Conservation (phyloP, 2,888 invertebrate species). For the Blastobasis lacticolella region DNA sequence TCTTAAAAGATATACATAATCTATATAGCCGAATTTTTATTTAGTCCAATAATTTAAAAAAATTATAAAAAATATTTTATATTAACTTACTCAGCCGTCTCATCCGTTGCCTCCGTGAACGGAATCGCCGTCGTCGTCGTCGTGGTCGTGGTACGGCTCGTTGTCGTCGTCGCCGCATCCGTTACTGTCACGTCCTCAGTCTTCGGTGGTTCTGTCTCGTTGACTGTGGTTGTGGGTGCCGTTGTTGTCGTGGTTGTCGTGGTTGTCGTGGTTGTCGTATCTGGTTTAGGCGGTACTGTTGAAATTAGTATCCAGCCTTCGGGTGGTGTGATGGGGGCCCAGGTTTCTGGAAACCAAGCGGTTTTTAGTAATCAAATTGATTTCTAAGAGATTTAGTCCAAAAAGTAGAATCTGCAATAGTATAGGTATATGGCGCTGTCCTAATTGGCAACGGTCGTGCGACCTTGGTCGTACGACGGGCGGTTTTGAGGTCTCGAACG, state of each 20-base stretch:
- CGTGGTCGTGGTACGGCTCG: constrained; percentile 18
- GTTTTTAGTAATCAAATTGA: too few relatives aligned
- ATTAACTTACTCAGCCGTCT: too few relatives aligned
- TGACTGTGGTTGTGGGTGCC: constrained; percentile 19
- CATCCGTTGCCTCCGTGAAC: constrained; percentile 19
- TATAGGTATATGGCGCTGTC: too few relatives aligned
- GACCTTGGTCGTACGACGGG: too few relatives aligned
- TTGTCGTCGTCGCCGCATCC: constrained; percentile 16
- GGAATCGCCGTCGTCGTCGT: constrained; percentile 19
- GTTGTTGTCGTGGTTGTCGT: constrained; percentile 21
- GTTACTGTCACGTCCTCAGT: constrained; percentile 6
- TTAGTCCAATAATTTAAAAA: too few relatives aligned
- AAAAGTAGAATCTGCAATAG: too few relatives aligned
- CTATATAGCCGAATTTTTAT: too few relatives aligned
- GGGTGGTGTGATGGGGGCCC: constrained; percentile 78
- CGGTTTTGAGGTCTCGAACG: too few relatives aligned
- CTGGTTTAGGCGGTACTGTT: constrained; percentile 48
- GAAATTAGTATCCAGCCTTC: constrained; percentile 78
- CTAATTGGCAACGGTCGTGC: too few relatives aligned
- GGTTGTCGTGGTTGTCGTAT: constrained; percentile 27
- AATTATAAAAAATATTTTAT: too few relatives aligned
- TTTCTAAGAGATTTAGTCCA: too few relatives aligned
- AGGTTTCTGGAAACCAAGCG: constrained; percentile 57
- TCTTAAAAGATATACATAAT: too few relatives aligned
- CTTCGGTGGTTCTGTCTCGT: not conserved